Conservation (phyloP, 2,888 invertebrate genomes). For the Habrosyne pyritoides region DNA sequence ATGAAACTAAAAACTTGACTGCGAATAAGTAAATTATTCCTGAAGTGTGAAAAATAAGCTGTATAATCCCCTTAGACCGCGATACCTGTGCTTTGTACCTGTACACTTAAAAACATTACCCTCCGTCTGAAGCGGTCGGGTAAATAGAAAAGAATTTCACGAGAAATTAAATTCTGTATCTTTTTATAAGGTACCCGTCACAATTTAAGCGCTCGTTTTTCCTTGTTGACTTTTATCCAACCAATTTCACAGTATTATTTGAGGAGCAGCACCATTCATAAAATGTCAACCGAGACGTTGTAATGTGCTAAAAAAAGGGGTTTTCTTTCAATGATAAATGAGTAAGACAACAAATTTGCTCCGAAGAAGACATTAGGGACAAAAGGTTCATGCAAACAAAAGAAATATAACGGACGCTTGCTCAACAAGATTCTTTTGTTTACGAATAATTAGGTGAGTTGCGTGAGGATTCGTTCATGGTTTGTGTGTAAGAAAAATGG, state of each 20-base stretch:
- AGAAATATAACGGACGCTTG: conserved; percentile 30
- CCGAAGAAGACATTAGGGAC: conserved; percentile 34
- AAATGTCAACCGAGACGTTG: conserved; percentile 41
- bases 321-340: conserved; percentile 48
- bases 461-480: not conserved
- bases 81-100: no score
- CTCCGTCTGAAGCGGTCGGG: no score
- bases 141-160: no score
- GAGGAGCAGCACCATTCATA: conserved; percentile 34
- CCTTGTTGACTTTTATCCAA: conserved; percentile 20
- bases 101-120: no score
- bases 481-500: conserved; percentile 14
- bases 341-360: conserved; percentile 34
- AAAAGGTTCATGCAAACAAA: conserved; percentile 38
- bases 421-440: conserved; percentile 36
- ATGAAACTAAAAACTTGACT: no score
- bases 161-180: not conserved
- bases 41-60: no score
- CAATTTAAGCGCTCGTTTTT: conserved; percentile 18
- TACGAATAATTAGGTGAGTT: conserved; percentile 8
- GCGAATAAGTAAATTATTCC: no score
- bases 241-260: conserved; percentile 16
- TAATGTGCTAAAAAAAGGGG: conserved; percentile 51
- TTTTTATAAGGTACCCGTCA: conserved; percentile 12
- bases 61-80: no score